A percentile compares a stretch with the other conserved stretches of the same genome.
These are phyloP conservation scores for Rhabdomys dilectus DNA, from an alignment of 2,113 vertebrate species.

Conservation along the genomic window DNA sequence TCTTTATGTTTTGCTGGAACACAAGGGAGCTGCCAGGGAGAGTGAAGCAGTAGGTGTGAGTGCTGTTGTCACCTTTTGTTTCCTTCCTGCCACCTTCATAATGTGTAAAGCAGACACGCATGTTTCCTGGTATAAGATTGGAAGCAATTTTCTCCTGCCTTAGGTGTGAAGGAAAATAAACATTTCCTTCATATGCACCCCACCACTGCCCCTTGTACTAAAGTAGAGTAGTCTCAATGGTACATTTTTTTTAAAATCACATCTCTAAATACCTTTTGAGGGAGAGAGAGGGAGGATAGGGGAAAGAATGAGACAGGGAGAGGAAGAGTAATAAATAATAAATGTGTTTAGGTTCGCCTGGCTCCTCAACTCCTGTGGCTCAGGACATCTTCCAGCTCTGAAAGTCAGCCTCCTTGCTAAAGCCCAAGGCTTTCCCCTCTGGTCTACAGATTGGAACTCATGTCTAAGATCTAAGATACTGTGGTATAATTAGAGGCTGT, in stretches of 20 bases:
- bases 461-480: not conserved
- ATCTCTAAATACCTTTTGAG: not conserved
- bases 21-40: not conserved
- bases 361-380: not conserved
- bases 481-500: not conserved
- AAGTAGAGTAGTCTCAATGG: not conserved
- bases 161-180: not conserved
- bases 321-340: not conserved
- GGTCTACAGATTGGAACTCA: not conserved
- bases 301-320: too few relatives aligned
- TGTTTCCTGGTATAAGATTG: not conserved
- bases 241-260: not conserved
- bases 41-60: not conserved
- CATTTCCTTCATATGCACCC: not conserved
- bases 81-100: not conserved
- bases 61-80: not conserved
- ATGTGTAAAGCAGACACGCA: not conserved
- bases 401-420: not conserved
- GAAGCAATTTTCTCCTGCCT: not conserved
- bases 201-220: fast-evolving
- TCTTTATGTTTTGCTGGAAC: not conserved
- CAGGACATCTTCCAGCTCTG: not conserved
- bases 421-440: not conserved
- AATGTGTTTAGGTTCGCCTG: not conserved
- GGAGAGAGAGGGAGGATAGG: too few relatives aligned